Evolutionary conservation across 2,797 vertebrate genomes (phyloP), one percentile per base, ranked within the genome.

Genomic region (Hylomyscus alleni): DNA sequence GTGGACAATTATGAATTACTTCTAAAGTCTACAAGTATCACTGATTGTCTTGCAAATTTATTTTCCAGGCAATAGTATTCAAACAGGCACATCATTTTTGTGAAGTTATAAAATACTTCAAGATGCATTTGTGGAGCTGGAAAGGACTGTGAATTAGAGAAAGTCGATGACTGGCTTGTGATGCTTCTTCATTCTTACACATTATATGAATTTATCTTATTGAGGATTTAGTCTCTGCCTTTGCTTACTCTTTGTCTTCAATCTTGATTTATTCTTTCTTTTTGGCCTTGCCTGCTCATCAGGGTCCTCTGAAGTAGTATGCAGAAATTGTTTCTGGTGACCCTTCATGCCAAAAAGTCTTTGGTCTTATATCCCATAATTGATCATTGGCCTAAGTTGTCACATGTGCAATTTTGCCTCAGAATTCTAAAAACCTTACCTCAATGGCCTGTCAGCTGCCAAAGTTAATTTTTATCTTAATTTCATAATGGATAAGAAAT

Each of bases 81-180:
- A 91, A 85, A 88, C 56, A 22, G 17, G 24, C 3, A 44, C 11
- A 17, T 37, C 10, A 58, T 78, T 93, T 93, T 29, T 44, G 26
- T 78, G 31, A 86, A 82, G 17, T 31, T 77, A 73, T 56, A 91
- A 91, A 80, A 52, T 83, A 58, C 76, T 88, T 95, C 65, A 75
- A 89, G 40, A 31, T 89, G 80, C 91, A 76, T 85, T 94, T 85
- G 1, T 58, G 80, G 76, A 77, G 8, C 56, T 56, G 56, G 50
- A 31, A 89, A 91, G 8, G 14, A 76, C n/a, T 87, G 62, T 47
- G 50, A 92, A 72, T 44, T 24, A 80, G n/a, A 78, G 73, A 65
- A 50, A 52, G 15, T 58, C 6, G 26, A 40, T 76, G 50, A 69
- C 22, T 40, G 19, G n/a, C 2, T 26, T 90, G 37, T 44, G 4